Evolutionary conservation across 2,888 invertebrate genomes (phyloP).

Genomic region (Drosophila bunnanda): DNA sequence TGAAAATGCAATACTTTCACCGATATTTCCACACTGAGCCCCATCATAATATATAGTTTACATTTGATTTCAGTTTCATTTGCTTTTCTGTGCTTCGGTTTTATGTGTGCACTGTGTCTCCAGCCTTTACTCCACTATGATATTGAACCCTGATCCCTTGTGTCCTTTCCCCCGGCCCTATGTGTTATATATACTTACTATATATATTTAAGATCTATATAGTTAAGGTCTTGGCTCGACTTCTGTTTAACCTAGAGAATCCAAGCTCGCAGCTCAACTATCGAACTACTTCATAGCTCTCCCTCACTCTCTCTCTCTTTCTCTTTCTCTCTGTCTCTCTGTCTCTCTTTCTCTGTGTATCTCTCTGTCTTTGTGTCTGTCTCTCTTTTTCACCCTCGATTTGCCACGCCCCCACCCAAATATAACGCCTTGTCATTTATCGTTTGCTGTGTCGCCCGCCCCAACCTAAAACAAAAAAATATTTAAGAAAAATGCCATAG

Average conservation of each 20-base stretch:
- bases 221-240: constrained; percentile 12
- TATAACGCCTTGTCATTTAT: constrained; percentile 44
- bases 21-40: background rate
- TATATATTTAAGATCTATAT: background rate
- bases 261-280: constrained; percentile 33
- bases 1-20: background rate
- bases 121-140: background rate
- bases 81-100: constrained; percentile 20
- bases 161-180: background rate
- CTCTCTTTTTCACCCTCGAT: constrained; percentile 5
- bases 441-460: constrained; percentile 45
- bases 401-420: constrained; percentile 22
- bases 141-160: background rate
- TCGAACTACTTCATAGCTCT: constrained; percentile 18
- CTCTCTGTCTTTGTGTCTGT: constrained; percentile 13
- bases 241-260: constrained; percentile 4
- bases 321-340: constrained; percentile 12
- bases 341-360: constrained; percentile 7
- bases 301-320: constrained; percentile 7
- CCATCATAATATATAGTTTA: constrained; percentile 1
- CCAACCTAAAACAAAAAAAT: constrained; percentile 13
- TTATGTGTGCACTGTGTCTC: constrained; percentile 27
- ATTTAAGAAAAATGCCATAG: background rate
- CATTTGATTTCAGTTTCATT: background rate
- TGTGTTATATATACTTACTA: constrained; percentile 1